Base-by-base conservation (phyloP, 2,797 vertebrate species). In the Morus bassanus region DNA sequence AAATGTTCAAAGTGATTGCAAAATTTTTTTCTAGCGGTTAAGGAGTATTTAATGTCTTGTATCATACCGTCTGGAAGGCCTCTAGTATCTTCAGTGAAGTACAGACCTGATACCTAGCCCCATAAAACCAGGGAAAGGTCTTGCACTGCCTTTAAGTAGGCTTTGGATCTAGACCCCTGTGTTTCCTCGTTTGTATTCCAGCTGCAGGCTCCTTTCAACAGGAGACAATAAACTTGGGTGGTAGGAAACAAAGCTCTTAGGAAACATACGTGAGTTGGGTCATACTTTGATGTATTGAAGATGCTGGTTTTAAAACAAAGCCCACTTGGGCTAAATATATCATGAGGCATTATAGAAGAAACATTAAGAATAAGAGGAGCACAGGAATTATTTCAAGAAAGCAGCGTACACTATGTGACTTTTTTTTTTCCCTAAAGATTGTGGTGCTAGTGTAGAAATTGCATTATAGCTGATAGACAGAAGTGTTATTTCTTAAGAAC, bases 271-370 rank as follows among this genome's bases (percentile, higher is more conserved):
- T 65, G 78, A 45, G 4, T 41, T 89, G 48, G 54, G 31, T 85
- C 12, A 4, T 77, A 46, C 72, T 93, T 83, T 91, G 88, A 43
- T 65, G 35, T 67, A 11, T 59, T 87, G 57, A 77, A 89, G 74
- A 83, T 60, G 24, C 33, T 89, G 37, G 17, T 92, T 93, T 91
- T 87, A 85, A 91, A 92, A 92, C 69, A 85, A 89, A 82, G 14
- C 37, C 37, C 45, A 7, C 48, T 82, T 43, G 24, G 41, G 16
- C 56, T 87, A 88, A 91, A 37, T 88, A 35, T 51, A 63, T 87
- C 73, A 27, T 24, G 60, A 65, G 53, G 27, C 28, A 0, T 67
- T 85, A 33, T 1, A 74, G 37, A 35, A 28, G 65, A 90, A 90
- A 25, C 27, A 27, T 85, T 93, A 84, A 48, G 54, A 85, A 17